Conservation (phyloP, 2,888 invertebrate genomes). For the Cantharis flavilabris region DNA sequence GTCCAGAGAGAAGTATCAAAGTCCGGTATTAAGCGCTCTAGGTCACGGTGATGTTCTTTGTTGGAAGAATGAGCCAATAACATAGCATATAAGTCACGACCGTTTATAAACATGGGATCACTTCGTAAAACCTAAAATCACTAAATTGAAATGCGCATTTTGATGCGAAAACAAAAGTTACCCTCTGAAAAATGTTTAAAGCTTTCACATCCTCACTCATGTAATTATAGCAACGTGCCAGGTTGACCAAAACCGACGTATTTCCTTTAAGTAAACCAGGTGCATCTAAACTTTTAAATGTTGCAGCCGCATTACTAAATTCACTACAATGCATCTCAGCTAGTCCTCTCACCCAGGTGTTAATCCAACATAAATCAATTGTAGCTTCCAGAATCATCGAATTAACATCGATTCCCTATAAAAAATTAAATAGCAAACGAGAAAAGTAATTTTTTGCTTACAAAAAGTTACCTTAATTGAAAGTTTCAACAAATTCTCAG, state of each 20-base stretch:
- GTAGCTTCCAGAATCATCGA: slow-evolving; percentile 67
- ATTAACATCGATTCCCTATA: slow-evolving; percentile 73
- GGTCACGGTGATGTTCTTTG: slow-evolving; percentile 45
- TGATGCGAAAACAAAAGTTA: slow-evolving; percentile 33
- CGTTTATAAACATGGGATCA: slow-evolving; percentile 44
- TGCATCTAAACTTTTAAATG: slow-evolving; percentile 70
- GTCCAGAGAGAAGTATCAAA: slow-evolving; percentile 48
- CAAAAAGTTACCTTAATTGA: slow-evolving; percentile 56
- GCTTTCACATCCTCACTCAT: slow-evolving; percentile 73
- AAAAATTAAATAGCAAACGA: slow-evolving; percentile 40
- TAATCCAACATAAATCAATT: slow-evolving; percentile 60
- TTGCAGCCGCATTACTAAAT: slow-evolving; percentile 68
- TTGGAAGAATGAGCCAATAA: slow-evolving; percentile 37
- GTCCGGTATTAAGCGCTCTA: slow-evolving; percentile 47
- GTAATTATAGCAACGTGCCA: slow-evolving; percentile 75
- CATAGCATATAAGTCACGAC: slow-evolving; percentile 44
- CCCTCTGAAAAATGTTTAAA: slow-evolving; percentile 59
- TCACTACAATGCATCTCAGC: slow-evolving; percentile 70
- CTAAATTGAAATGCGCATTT: neutral
- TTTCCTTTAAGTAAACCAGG: slow-evolving; percentile 69
- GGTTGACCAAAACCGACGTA: slow-evolving; percentile 66
- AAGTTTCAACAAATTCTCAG: slow-evolving; percentile 71
- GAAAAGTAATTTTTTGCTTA: neutral
- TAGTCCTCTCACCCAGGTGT: slow-evolving; percentile 66
- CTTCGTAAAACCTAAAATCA: slow-evolving; percentile 42